Evolutionary conservation across 2,797 vertebrate genomes (phyloP).

Genomic region (Dipus sagitta): DNA sequence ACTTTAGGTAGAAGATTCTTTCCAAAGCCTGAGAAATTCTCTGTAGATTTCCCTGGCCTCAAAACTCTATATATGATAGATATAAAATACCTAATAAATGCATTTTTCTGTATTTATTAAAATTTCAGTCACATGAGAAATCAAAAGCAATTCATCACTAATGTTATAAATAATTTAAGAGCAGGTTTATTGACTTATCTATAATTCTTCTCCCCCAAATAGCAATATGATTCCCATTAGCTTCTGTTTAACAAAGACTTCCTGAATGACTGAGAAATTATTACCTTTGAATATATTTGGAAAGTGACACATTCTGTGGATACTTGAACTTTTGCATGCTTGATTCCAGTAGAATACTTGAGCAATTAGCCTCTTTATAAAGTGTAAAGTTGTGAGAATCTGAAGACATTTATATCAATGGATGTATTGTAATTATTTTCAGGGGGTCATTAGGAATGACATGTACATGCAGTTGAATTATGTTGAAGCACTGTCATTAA

Average conservation of each 20-base stretch:
- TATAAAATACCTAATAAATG: not conserved
- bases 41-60: not conserved
- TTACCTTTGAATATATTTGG: not conserved
- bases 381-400: slow-evolving; percentile 41
- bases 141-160: not conserved
- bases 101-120: not conserved
- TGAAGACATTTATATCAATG: slow-evolving; percentile 29
- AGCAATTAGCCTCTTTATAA: not conserved
- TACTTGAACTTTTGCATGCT: not conserved
- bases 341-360: slow-evolving; percentile 5
- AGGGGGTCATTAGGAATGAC: slow-evolving; percentile 70
- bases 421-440: slow-evolving; percentile 73
- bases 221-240: too few species aligned
- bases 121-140: not conserved
- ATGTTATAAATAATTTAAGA: not conserved
- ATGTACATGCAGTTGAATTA: slow-evolving; percentile 77
- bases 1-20: not conserved
- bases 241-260: not conserved
- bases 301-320: not conserved
- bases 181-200: not conserved
- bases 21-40: not conserved
- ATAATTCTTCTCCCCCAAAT: not conserved
- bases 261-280: not conserved
- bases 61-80: not conserved
- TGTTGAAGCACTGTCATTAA: slow-evolving; percentile 80